Evolutionary conservation across 2,797 vertebrate genomes (phyloP).

Genomic region (Artibeus jamaicensis): DNA sequence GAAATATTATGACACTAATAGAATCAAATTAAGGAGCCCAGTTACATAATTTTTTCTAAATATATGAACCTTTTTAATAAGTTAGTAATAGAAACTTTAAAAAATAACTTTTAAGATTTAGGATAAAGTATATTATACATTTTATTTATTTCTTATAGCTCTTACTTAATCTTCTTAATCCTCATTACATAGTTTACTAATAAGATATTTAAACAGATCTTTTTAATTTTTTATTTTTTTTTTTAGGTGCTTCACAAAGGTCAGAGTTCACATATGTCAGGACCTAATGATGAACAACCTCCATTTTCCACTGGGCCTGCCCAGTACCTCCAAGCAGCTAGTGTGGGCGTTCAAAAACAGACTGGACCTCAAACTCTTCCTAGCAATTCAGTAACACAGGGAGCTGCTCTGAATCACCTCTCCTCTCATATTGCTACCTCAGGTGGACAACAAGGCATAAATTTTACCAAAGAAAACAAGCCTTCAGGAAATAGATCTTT

Average conservation of each 20-base stretch:
- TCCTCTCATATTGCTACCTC: constrained; percentile 97
- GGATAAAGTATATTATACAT: background rate
- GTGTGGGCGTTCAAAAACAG: constrained; percentile 92
- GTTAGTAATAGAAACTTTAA: background rate
- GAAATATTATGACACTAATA: background rate
- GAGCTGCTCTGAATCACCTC: constrained; percentile 91
- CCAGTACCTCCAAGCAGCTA: constrained; percentile 89
- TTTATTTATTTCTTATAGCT: background rate
- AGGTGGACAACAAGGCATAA: constrained; percentile 93
- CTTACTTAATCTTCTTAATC: background rate
- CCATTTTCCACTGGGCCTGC: constrained; percentile 89
- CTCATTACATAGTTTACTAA: background rate
- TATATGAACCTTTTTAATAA: background rate
- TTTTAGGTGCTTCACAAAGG: constrained; percentile 94
- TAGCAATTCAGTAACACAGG: constrained; percentile 92
- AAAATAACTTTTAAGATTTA: background rate
- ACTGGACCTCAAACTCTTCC: constrained; percentile 91
- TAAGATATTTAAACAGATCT: background rate
- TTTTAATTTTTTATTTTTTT: background rate
- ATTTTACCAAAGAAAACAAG: constrained; percentile 96
- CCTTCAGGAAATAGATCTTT: constrained; percentile 90
- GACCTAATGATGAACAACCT: constrained; percentile 93
- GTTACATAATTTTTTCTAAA: background rate
- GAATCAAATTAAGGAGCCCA: background rate
- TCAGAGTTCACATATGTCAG: constrained; percentile 95